phyloP scores from a whole-genome alignment of 2,888 invertebrate species.

The Cabera pusaria region DNA sequence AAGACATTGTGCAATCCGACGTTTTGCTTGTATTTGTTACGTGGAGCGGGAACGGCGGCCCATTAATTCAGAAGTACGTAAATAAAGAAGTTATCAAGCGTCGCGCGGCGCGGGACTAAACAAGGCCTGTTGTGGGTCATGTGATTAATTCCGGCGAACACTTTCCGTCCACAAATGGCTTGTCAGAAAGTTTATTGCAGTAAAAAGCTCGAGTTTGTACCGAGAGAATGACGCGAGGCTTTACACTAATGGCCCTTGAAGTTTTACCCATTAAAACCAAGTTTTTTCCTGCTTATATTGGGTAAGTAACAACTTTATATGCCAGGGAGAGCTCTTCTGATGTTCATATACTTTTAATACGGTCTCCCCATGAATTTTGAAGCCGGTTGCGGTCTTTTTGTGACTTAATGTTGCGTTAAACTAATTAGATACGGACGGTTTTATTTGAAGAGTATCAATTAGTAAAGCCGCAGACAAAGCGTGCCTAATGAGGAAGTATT shows the following conservation, averaged over 20 bases:
- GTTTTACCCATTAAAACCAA: slow-evolving; percentile 63
- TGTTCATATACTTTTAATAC: slow-evolving; percentile 21
- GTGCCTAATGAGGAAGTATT: slow-evolving; percentile 68
- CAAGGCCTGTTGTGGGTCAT: slow-evolving; percentile 60
- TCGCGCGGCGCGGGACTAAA: slow-evolving; percentile 47
- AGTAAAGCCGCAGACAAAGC: slow-evolving; percentile 45
- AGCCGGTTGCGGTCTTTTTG: slow-evolving; percentile 14
- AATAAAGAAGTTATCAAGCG: slow-evolving; percentile 64
- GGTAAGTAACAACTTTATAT: slow-evolving; percentile 40
- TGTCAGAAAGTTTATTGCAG: slow-evolving; percentile 79
- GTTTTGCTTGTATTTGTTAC: slow-evolving; percentile 34
- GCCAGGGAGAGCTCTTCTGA: slow-evolving; percentile 20
- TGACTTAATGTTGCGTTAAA: slow-evolving; percentile 4
- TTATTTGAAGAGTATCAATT: slow-evolving; percentile 21
- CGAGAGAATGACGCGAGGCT: slow-evolving; percentile 68
- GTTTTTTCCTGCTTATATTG: slow-evolving; percentile 45
- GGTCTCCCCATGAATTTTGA: slow-evolving; percentile 16
- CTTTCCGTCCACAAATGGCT: slow-evolving; percentile 72
- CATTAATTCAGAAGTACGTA: slow-evolving; percentile 44
- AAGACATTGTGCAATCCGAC: slow-evolving; percentile 32
- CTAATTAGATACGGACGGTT: no score
- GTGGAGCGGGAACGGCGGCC: slow-evolving; percentile 29
- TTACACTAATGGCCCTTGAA: slow-evolving; percentile 70
- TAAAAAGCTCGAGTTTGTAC: slow-evolving; percentile 71
- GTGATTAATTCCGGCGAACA: slow-evolving; percentile 74